Evolutionary conservation across 2,888 invertebrate species (phyloP), one percentile per base, ranked within the genome.

Genomic region (Brachynemurus nebulosus): DNA sequence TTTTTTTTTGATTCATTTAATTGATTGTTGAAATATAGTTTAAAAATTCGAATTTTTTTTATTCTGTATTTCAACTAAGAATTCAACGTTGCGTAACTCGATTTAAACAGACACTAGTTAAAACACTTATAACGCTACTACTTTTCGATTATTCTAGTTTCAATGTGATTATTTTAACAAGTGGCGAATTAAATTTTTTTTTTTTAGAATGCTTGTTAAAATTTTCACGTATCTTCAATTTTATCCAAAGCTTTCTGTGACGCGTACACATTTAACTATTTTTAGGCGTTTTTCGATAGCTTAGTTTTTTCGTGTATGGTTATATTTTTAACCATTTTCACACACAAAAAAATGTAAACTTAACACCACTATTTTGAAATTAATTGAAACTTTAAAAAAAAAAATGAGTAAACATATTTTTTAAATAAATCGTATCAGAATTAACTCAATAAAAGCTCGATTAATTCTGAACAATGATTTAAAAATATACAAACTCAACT

Each of bases 331-430:
- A 30, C 30, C 30, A 30, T 30, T 30, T 30, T 5, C 30, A 30
- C n/a, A n/a, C n/a, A n/a, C 30, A 30, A 30, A n/a, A 30, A 12
- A 30, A 12, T 30, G 30, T 30, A 30, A 30, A 30, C 30, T 30
- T 30, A 30, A 30, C 30, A 30, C 30, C 30, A 30, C 30, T 30
- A n/a, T n/a, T n/a, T n/a, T n/a, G n/a, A n/a, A n/a, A n/a, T n/a
- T n/a, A n/a, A n/a, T n/a, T n/a, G n/a, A n/a, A n/a, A n/a, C n/a
- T n/a, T n/a, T n/a, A n/a, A n/a, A n/a, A n/a, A n/a, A n/a, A n/a
- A n/a, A n/a, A n/a, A n/a, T n/a, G n/a, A n/a, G n/a, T n/a, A n/a
- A n/a, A n/a, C n/a, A n/a, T n/a, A n/a, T n/a, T n/a, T n/a, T n/a
- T n/a, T n/a, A n/a, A n/a, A n/a, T n/a, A n/a, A n/a, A n/a, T n/a